Evolutionary conservation across 2,797 vertebrate species (phyloP), one percentile per base, ranked within the genome.

Genomic region (Lophotriccus pileatus): DNA sequence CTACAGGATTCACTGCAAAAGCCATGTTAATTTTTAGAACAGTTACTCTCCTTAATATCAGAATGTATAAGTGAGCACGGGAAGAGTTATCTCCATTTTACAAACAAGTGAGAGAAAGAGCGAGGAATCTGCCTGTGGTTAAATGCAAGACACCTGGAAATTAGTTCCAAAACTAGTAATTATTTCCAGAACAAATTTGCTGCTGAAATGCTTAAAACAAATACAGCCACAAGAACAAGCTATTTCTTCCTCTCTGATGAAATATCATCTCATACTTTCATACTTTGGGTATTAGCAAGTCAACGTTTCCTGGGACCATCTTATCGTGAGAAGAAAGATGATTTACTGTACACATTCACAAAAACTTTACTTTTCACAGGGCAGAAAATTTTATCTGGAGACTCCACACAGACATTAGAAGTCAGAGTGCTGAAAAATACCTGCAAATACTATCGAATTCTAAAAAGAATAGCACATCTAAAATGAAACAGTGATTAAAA

Each of bases 331-430:
- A 80, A 63, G 44, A 80, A 89, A 87, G 28, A 20, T 0, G 0
- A 56, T 80, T 64, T 80, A 70, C 28, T 49, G 17, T 18, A 80
- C 9, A 13, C 34, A 46, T 23, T 73, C 55, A 39, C 39, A 44
- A 62, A 72, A 89, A 62, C 24, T 81, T 80, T 47, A 55, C 41
- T 72, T 64, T 39, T 55, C 59, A 73, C 12, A 73, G 34, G 44
- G 37, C 63, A 56, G 7, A 79, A 92, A 64, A 77, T 34, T 49
- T 66, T 73, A 84, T 23, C 64, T 91, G 47, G 84, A 91, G 37
- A 74, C 27, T 64, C 24, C 59, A 64, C 34, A 64, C 0, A 80
- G 37, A 39, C n/a, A 66, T 66, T 41, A 73, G 8, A 89, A 76
- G 34, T 68, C 36, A 78, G 8, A 47, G 23, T 59, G 46, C 34